Conservation (phyloP, 2,113 vertebrate species). For the Cyanoderma ruficeps region DNA sequence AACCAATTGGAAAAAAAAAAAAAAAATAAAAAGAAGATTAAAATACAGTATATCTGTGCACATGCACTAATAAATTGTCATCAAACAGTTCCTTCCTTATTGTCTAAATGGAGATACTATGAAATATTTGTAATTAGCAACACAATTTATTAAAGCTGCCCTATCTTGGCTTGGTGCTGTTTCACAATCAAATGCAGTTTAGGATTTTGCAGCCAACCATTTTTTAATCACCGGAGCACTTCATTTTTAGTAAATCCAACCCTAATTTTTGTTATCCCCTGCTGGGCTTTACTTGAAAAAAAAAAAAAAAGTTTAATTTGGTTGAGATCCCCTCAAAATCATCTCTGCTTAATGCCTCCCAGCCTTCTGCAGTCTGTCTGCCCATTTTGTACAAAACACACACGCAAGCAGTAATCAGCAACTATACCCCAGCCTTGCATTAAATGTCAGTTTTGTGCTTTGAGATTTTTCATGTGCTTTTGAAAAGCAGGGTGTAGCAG, state of each 20-base stretch:
- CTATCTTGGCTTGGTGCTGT: slow-evolving; percentile 34
- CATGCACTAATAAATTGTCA: slow-evolving; percentile 29
- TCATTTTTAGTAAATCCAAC: slow-evolving; percentile 65
- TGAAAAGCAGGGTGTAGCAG: background rate
- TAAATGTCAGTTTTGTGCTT: slow-evolving; percentile 28
- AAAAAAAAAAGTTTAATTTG: slow-evolving; percentile 63
- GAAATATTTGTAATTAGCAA: slow-evolving; percentile 43
- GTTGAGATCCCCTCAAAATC: slow-evolving; percentile 61
- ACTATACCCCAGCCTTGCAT: background rate
- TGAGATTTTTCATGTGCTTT: slow-evolving; percentile 24
- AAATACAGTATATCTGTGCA: background rate
- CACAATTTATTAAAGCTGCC: slow-evolving; percentile 16
- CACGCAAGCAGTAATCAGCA: background rate
- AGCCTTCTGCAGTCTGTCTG: slow-evolving; percentile 32
- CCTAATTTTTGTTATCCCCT: slow-evolving; percentile 60
- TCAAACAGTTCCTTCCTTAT: slow-evolving; percentile 16
- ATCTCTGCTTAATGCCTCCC: slow-evolving; percentile 52
- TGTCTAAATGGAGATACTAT: background rate
- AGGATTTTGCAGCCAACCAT: slow-evolving; percentile 55
- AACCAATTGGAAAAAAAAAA: background rate
- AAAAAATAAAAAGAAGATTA: background rate
- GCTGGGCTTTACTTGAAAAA: slow-evolving; percentile 52
- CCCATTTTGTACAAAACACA: background rate
- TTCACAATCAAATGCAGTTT: slow-evolving; percentile 29
- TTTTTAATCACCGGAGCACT: slow-evolving; percentile 61